Evolutionary conservation across 1,140 invertebrate species (phyloP).

Genomic region (Phenacoccus solenopsis): DNA sequence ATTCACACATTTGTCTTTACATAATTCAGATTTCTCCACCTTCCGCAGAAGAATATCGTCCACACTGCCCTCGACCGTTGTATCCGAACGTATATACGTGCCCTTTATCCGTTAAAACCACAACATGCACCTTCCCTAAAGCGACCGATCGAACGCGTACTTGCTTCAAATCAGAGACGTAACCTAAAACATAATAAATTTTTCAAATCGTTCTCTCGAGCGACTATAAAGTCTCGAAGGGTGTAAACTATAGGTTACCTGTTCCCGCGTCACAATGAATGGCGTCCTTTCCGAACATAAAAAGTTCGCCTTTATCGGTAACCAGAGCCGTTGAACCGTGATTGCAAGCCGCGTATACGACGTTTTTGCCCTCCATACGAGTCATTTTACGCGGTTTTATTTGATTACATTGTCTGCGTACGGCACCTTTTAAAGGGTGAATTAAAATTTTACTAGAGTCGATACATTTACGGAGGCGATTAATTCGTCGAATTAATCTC

Average conservation of each 20-base stretch:
- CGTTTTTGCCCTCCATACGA: slow-evolving; percentile 72
- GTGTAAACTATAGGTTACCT: slow-evolving; percentile 34
- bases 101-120: slow-evolving; percentile 76
- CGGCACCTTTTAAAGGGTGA: slow-evolving; percentile 43
- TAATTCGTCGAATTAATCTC: slow-evolving; percentile 21
- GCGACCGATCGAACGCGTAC: slow-evolving; percentile 71
- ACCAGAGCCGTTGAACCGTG: slow-evolving; percentile 88
- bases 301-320: slow-evolving; percentile 71
- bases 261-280: slow-evolving; percentile 66
- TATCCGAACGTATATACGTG: slow-evolving; percentile 91
- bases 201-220: slow-evolving; percentile 22
- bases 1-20: no score
- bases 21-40: no score
- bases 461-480: background rate
- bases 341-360: slow-evolving; percentile 77
- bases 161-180: slow-evolving; percentile 60
- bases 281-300: slow-evolving; percentile 93
- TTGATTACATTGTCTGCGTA: slow-evolving; percentile 73
- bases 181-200: slow-evolving; percentile 35
- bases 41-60: slow-evolving; percentile 45
- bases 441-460: slow-evolving; percentile 25
- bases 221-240: background rate
- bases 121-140: slow-evolving; percentile 89
- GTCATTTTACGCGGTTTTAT: slow-evolving; percentile 85
- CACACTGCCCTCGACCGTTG: slow-evolving; percentile 97